Evolutionary conservation across 2,888 invertebrate genomes (phyloP).

Genomic region (Eurois occulta): DNA sequence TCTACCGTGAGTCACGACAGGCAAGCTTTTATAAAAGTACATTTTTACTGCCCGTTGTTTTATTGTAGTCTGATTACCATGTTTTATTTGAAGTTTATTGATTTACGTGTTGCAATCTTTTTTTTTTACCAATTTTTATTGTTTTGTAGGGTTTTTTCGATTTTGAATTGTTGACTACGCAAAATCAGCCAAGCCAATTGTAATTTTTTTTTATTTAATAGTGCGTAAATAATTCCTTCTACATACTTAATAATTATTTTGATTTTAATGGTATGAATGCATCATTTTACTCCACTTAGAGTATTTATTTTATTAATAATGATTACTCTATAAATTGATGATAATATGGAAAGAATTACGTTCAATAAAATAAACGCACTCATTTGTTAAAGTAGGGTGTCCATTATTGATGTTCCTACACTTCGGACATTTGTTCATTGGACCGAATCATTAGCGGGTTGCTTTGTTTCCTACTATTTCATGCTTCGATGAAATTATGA

Average conservation of each 20-base stretch:
- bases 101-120: not conserved
- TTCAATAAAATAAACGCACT: constrained; percentile 26
- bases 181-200: not conserved
- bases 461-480: constrained; percentile 68
- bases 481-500: constrained; percentile 64
- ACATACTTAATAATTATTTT: not conserved
- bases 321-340: constrained; percentile 7
- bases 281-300: not conserved
- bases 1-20: constrained; percentile 52
- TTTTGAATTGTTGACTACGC: not conserved
- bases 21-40: constrained; percentile 26
- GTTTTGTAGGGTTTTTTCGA: not conserved
- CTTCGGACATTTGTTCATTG: constrained; percentile 67
- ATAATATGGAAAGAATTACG: constrained; percentile 11
- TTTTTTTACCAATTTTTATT: not conserved
- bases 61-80: constrained; percentile 23
- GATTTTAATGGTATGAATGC: not conserved
- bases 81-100: constrained; percentile 20
- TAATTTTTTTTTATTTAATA: not conserved
- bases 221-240: not conserved
- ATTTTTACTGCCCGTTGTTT: constrained; percentile 43
- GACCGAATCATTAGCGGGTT: constrained; percentile 70
- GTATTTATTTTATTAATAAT: not conserved
- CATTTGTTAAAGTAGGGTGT: constrained; percentile 55
- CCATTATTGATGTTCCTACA: constrained; percentile 65